phyloP scores from a whole-genome alignment of 2,113 vertebrate genomes.

The Manacus vitellinus region DNA sequence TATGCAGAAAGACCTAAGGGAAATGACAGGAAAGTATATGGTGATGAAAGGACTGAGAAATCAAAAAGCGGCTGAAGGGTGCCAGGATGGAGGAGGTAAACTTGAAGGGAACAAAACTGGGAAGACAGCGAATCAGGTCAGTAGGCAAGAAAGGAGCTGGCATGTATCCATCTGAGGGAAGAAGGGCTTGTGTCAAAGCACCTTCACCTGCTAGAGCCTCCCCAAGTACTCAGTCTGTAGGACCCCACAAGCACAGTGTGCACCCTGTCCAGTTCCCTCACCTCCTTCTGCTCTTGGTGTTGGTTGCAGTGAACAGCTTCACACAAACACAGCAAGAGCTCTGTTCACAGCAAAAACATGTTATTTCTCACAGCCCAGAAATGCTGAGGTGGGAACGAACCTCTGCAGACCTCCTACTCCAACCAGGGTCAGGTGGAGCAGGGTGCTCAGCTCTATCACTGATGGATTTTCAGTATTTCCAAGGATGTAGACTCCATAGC shows the following conservation, averaged over 20 bases:
- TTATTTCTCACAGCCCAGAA: neutral
- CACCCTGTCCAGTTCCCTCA: neutral
- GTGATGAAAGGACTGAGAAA: neutral
- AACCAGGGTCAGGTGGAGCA: neutral
- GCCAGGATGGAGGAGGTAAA: neutral
- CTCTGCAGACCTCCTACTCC: neutral
- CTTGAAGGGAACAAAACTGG: neutral
- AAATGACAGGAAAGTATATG: neutral
- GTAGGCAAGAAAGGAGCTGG: neutral
- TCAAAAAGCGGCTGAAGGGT: neutral
- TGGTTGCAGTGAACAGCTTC: neutral
- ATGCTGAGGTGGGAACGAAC: neutral
- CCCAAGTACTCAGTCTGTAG: neutral
- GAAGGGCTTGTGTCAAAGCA: neutral
- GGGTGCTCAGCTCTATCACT: fast-evolving
- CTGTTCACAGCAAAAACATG: fast-evolving
- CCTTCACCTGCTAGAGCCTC: neutral
- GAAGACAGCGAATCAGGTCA: neutral
- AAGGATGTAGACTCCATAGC: neutral
- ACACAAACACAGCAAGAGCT: fast-evolving
- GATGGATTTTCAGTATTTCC: neutral
- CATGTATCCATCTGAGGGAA: neutral
- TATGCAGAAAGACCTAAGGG: neutral
- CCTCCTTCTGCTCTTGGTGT: neutral
- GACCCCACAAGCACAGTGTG: fast-evolving